These are phyloP conservation scores for Xylota segnis DNA, from an alignment of 2,888 invertebrate species.

Conservation along the genomic window DNA sequence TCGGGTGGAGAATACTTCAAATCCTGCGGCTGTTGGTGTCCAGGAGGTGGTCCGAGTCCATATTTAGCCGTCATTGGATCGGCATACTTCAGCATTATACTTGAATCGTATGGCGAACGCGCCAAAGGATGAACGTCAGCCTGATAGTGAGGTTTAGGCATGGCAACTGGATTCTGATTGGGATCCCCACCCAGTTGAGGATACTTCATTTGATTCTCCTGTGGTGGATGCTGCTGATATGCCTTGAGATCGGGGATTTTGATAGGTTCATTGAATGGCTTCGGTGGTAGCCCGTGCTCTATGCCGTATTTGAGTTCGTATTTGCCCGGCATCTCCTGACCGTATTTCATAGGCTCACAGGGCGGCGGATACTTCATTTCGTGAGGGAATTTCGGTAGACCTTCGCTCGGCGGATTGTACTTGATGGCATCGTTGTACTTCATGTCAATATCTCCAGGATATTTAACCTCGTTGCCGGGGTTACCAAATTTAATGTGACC, in stretches of 20 bases:
- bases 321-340: slow-evolving; percentile 83
- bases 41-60: slow-evolving; percentile 80
- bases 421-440: slow-evolving; percentile 83
- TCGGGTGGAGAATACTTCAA: slow-evolving; percentile 83
- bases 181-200: slow-evolving; percentile 63
- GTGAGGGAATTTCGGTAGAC: slow-evolving; percentile 80
- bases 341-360: slow-evolving; percentile 82
- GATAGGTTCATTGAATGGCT: slow-evolving; percentile 81
- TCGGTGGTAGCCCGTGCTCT: slow-evolving; percentile 80
- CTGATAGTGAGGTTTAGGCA: slow-evolving; percentile 83
- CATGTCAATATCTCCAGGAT: slow-evolving; percentile 82
- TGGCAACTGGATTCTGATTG: slow-evolving; percentile 79
- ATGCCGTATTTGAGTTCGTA: slow-evolving; percentile 84
- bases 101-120: slow-evolving; percentile 83
- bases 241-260: slow-evolving; percentile 83
- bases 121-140: slow-evolving; percentile 83
- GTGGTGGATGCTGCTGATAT: slow-evolving; percentile 79
- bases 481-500: slow-evolving; percentile 78
- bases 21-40: slow-evolving; percentile 81
- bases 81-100: slow-evolving; percentile 84
- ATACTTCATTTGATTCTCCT: slow-evolving; percentile 77
- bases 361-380: slow-evolving; percentile 85
- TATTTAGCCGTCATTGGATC: slow-evolving; percentile 83
- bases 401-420: slow-evolving; percentile 79
- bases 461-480: slow-evolving; percentile 79